A percentile compares a stretch with the other conserved stretches of the same genome.
phyloP scores from a whole-genome alignment of 2,888 invertebrate species.

The Ormyrus pomaceus region DNA sequence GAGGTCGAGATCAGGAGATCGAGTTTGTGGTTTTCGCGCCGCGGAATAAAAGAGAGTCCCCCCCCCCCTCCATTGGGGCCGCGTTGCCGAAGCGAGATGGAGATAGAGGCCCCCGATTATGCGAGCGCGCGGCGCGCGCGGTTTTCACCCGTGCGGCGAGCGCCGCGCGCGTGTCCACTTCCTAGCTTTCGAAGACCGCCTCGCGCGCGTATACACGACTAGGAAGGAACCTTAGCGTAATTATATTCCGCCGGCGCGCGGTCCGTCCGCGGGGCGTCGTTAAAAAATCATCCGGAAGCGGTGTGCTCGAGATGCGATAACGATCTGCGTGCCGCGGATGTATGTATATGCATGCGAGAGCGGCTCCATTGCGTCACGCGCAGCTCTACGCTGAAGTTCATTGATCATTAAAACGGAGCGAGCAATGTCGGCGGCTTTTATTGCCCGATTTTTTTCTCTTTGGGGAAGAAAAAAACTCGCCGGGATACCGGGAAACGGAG shows the following conservation, averaged over 20 bases:
- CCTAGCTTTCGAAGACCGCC: slow-evolving; percentile 41
- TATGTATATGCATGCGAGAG: not conserved
- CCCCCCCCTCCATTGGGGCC: too few species aligned
- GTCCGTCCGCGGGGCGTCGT: slow-evolving; percentile 17
- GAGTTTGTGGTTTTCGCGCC: slow-evolving; percentile 38
- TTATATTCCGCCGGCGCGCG: slow-evolving; percentile 36
- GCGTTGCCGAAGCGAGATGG: not conserved
- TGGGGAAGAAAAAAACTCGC: not conserved
- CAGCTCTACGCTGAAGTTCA: slow-evolving; percentile 42
- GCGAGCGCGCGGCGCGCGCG: not conserved
- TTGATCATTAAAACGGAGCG: slow-evolving; percentile 51
- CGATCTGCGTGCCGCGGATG: slow-evolving; percentile 16
- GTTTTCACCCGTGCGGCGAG: slow-evolving; percentile 30
- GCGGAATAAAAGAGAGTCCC: slow-evolving; percentile 15
- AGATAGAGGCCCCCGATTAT: slow-evolving; percentile 8
- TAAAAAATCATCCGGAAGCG: slow-evolving; percentile 53
- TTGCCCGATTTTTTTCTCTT: slow-evolving; percentile 22
- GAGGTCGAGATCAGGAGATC: slow-evolving; percentile 51
- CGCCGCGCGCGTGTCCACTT: slow-evolving; percentile 29
- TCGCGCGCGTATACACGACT: slow-evolving; percentile 13
- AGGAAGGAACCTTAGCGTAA: slow-evolving; percentile 45
- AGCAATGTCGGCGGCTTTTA: slow-evolving; percentile 8
- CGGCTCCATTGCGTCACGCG: slow-evolving; percentile 35
- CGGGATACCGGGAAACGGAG: not conserved
- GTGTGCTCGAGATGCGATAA: slow-evolving; percentile 34